Percentiles rank a stretch among this genome's conserved stretches.
phyloP scores from a whole-genome alignment of 1,140 invertebrate genomes.

The Nilaparvata lugens region DNA sequence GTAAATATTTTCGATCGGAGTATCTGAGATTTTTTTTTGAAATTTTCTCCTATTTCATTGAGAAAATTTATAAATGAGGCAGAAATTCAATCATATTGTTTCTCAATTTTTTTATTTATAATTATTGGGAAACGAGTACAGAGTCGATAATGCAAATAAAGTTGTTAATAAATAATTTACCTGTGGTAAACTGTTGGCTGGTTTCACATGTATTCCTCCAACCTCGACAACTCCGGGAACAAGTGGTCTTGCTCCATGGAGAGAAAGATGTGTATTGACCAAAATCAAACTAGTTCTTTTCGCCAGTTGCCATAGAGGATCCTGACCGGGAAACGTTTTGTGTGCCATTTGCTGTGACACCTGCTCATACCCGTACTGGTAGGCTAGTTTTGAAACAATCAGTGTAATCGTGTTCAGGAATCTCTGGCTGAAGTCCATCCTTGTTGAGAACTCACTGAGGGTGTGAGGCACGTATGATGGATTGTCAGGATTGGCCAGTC shows the following conservation, averaged over 20 bases:
- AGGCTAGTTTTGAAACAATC: background rate
- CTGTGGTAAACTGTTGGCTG: conserved; percentile 43
- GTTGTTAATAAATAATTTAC: conserved; percentile 33
- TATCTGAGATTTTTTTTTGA: too few relatives aligned
- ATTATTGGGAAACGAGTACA: too few relatives aligned
- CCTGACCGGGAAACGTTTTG: conserved; percentile 41
- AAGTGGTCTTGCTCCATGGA: conserved; percentile 38
- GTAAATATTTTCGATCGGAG: too few relatives aligned
- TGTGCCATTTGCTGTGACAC: conserved; percentile 20
- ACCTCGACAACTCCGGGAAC: conserved; percentile 44
- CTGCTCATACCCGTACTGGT: conserved; percentile 3
- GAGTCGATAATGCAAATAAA: too few relatives aligned
- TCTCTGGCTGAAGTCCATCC: conserved; percentile 5
- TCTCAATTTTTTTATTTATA: too few relatives aligned
- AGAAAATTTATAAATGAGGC: too few relatives aligned
- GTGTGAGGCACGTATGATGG: conserved; percentile 13
- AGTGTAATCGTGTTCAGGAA: conserved; percentile 1
- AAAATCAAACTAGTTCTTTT: conserved; percentile 42
- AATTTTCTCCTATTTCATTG: too few relatives aligned
- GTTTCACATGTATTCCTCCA: conserved; percentile 47
- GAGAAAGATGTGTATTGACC: conserved; percentile 43
- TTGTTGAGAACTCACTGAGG: background rate
- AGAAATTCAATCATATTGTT: too few relatives aligned
- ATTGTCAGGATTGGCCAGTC: conserved; percentile 22
- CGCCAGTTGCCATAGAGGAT: conserved; percentile 30